phyloP scores from a whole-genome alignment of 1,140 invertebrate species.

The Lepidostoma basale region DNA sequence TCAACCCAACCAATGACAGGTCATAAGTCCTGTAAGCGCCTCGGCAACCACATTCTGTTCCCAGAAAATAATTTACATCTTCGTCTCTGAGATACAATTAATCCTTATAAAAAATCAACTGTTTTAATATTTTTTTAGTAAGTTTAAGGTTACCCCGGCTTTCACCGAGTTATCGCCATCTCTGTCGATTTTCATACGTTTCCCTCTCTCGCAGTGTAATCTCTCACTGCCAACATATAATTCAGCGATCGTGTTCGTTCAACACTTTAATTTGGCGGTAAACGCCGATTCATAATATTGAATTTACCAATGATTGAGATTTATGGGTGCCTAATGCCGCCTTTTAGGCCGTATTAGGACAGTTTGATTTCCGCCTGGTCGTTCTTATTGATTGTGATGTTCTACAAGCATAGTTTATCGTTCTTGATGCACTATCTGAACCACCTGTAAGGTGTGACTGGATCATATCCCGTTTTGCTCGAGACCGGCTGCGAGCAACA shows the following conservation, averaged over 20 bases:
- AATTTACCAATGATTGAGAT: constrained; percentile 26
- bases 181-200: constrained; percentile 19
- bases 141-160: not conserved
- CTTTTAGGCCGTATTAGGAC: constrained; percentile 16
- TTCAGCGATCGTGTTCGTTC: constrained; percentile 11
- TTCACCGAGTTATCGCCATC: constrained; percentile 9
- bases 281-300: constrained; percentile 27
- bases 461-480: too few species aligned
- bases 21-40: too few species aligned
- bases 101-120: too few species aligned
- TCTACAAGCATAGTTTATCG: not conserved
- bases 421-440: too few species aligned
- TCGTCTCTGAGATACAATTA: too few species aligned
- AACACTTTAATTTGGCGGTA: constrained; percentile 24
- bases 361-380: not conserved
- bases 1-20: too few species aligned
- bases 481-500: too few species aligned
- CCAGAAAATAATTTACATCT: too few species aligned
- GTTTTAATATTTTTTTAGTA: not conserved
- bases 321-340: constrained; percentile 9
- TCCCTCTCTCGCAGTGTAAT: constrained; percentile 12
- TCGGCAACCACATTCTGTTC: too few species aligned
- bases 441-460: too few species aligned
- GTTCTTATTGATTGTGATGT: constrained; percentile 13
- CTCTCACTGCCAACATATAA: constrained; percentile 16